These are phyloP conservation scores for Copidosoma aretas DNA, from an alignment of 2,888 invertebrate species.

Conservation along the genomic window DNA sequence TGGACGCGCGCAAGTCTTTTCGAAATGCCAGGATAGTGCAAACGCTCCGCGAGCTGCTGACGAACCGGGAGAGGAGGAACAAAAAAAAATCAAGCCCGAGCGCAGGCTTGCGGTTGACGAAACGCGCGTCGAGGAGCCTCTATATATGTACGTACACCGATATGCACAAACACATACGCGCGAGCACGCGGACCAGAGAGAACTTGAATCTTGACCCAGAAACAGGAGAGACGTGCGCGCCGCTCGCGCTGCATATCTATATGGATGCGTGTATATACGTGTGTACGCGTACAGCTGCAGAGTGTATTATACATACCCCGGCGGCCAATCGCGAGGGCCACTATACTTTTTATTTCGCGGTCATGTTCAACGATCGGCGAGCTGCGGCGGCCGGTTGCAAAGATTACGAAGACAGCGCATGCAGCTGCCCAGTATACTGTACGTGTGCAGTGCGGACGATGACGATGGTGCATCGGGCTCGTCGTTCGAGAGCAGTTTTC, in stretches of 20 bases:
- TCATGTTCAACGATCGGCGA: conserved; percentile 50
- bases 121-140: neutral
- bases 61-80: too few species aligned
- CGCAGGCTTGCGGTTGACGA: too few species aligned
- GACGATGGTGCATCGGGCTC: too few species aligned
- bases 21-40: too few species aligned
- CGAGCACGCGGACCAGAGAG: conserved; percentile 48
- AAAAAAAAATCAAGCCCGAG: too few species aligned
- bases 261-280: conserved; percentile 1
- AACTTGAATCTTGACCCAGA: conserved; percentile 60
- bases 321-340: conserved; percentile 46
- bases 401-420: neutral
- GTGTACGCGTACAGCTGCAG: neutral
- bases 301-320: too few species aligned
- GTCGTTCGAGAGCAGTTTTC: too few species aligned
- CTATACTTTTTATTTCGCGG: conserved; percentile 57
- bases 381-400: neutral
- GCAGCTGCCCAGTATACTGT: neutral
- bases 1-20: too few species aligned
- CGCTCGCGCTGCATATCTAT: neutral
- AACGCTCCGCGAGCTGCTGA: too few species aligned
- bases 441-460: neutral
- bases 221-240: conserved; percentile 40
- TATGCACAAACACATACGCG: too few species aligned
- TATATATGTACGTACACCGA: too few species aligned